phyloP scores from a whole-genome alignment of 92 coral and sea anemone species.

The Epizoanthus scotinus region DNA sequence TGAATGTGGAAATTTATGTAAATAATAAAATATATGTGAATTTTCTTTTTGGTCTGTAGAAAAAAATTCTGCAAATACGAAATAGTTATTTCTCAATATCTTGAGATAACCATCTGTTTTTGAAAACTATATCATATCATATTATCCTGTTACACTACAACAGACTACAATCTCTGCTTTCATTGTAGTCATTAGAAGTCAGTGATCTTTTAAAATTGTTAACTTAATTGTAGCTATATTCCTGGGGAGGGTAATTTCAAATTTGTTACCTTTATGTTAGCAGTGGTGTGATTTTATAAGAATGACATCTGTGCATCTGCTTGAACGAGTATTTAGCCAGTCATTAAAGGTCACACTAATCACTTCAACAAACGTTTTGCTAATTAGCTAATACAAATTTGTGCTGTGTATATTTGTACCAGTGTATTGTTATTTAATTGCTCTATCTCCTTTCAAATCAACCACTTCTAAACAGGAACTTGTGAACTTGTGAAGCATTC shows the following conservation, averaged over 20 bases:
- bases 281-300: too few species aligned
- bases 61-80: constrained; percentile 13
- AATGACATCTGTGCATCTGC: not conserved
- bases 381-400: not conserved
- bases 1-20: not conserved
- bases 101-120: constrained; percentile 31
- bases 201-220: not conserved
- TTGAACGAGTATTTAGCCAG: not conserved
- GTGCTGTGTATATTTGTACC: not conserved
- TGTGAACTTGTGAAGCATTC: not conserved
- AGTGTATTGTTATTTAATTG: not conserved
- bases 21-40: constrained; percentile 4
- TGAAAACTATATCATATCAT: not conserved
- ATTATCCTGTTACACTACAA: constrained; percentile 15
- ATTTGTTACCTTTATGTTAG: not conserved
- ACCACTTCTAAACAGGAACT: not conserved
- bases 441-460: constrained; percentile 1
- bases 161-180: not conserved
- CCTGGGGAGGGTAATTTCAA: not conserved
- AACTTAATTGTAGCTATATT: not conserved
- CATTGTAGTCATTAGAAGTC: not conserved
- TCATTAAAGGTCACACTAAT: not conserved
- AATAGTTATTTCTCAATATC: not conserved
- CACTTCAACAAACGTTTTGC: not conserved
- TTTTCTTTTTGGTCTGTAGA: not conserved